phyloP scores from a whole-genome alignment of 2,888 invertebrate genomes.

The Stratiomys singularior region DNA sequence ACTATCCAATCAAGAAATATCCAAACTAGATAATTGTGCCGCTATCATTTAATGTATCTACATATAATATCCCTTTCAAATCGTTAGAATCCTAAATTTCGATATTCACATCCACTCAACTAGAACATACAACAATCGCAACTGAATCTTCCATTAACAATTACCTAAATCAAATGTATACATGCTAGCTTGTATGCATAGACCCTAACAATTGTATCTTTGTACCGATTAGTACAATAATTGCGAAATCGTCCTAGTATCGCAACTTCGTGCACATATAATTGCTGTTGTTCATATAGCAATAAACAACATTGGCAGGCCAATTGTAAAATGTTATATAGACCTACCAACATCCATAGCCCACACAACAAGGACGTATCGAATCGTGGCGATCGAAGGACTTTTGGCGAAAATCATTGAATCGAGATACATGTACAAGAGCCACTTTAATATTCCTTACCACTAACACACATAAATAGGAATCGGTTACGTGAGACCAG shows the following conservation, averaged over 20 bases:
- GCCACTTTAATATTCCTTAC: conserved; percentile 47
- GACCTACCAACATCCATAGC: background rate
- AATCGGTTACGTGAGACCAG: conserved; percentile 50
- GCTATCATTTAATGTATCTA: background rate
- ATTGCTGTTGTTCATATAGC: background rate
- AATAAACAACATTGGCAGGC: background rate
- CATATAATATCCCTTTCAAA: background rate
- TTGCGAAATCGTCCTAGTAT: background rate
- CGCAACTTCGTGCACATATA: no score
- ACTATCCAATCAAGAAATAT: no score
- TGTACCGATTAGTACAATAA: background rate
- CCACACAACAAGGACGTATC: background rate
- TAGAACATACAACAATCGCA: background rate
- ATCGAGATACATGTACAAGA: background rate
- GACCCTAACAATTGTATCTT: background rate
- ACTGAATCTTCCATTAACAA: background rate
- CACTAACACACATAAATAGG: conserved; percentile 49
- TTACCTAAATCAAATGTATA: background rate
- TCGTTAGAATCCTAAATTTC: background rate
- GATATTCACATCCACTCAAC: no score
- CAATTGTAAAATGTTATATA: background rate
- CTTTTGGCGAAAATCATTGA: no score
- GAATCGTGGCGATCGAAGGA: no score
- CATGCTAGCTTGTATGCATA: background rate
- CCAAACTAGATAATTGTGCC: background rate